A percentile compares a stretch with the other conserved stretches of the same genome.
phyloP scores from a whole-genome alignment of 2,888 invertebrate genomes.

The Hypolimnas misippus region DNA sequence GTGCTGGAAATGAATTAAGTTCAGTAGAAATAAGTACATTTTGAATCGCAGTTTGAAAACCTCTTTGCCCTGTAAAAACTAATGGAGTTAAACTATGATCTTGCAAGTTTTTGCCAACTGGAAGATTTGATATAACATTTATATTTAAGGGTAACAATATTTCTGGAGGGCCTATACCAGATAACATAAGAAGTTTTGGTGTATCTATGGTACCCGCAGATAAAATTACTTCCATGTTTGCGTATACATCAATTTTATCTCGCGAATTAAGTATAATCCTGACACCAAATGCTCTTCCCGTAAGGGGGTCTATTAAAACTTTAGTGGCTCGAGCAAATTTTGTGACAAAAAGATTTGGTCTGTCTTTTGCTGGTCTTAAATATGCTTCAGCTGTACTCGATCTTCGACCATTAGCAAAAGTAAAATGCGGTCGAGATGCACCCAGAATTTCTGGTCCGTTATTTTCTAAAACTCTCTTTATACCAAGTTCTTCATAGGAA shows the following conservation, averaged over 20 bases:
- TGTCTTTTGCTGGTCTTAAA: conserved; percentile 54
- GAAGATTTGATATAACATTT: conserved; percentile 58
- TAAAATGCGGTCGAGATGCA: conserved; percentile 51
- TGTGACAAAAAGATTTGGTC: conserved; percentile 61
- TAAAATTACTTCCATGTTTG: conserved; percentile 63
- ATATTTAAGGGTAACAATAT: conserved; percentile 58
- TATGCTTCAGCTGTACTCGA: conserved; percentile 72
- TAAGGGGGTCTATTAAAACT: conserved; percentile 59
- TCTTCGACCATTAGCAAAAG: conserved; percentile 60
- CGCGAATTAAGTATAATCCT: conserved; percentile 53
- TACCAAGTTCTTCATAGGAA: conserved; percentile 52
- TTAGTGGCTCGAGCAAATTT: conserved; percentile 63
- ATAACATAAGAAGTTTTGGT: conserved; percentile 69
- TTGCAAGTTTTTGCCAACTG: conserved; percentile 70
- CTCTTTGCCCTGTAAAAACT: conserved; percentile 57
- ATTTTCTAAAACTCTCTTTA: conserved; percentile 50
- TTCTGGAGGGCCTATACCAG: conserved; percentile 66
- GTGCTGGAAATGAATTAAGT: conserved; percentile 54
- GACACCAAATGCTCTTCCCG: conserved; percentile 58
- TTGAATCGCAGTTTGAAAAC: conserved; percentile 49
- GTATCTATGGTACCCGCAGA: conserved; percentile 69
- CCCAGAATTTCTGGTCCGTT: conserved; percentile 52
- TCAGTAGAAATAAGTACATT: conserved; percentile 46
- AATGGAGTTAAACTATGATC: conserved; percentile 61
- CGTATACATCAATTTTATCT: conserved; percentile 54